A percentile compares a stretch with the other conserved stretches of the same genome.
Conservation (phyloP, 2,113 vertebrate genomes). For the Porphyrio hochstetteri region DNA sequence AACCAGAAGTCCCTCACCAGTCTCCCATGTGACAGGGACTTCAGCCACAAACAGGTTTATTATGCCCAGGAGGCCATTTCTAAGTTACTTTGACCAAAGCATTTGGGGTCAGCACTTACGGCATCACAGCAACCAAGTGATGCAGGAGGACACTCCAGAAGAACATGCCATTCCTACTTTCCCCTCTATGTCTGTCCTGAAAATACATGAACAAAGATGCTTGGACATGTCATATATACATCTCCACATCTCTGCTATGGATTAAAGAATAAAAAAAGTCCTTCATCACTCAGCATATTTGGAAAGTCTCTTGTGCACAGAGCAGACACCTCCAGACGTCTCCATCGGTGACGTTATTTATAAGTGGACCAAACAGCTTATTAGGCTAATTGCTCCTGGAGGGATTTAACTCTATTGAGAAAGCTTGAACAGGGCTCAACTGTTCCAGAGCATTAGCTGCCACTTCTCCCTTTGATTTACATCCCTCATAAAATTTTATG, state of each 20-base stretch:
- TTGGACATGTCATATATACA: neutral
- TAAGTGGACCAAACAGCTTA: slow-evolving; percentile 35
- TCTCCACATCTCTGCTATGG: neutral
- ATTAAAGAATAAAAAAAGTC: neutral
- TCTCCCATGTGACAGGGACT: neutral
- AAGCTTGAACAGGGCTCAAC: slow-evolving; percentile 11
- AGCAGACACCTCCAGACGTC: slow-evolving; percentile 46
- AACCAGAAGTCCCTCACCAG: neutral
- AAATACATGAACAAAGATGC: neutral
- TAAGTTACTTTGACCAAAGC: neutral
- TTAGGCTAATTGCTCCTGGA: slow-evolving; percentile 59
- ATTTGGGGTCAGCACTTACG: neutral
- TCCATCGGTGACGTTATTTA: slow-evolving; percentile 48
- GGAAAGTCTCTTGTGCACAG: neutral
- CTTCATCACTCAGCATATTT: neutral
- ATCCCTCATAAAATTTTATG: slow-evolving; percentile 56
- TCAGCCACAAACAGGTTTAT: neutral
- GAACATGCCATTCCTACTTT: neutral
- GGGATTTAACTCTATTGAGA: slow-evolving; percentile 20
- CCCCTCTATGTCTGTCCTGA: neutral
- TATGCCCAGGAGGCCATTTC: neutral
- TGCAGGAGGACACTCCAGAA: neutral
- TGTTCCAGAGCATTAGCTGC: slow-evolving; percentile 41
- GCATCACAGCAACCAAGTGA: neutral
- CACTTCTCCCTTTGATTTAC: slow-evolving; percentile 59